Evolutionary conservation across 1,140 invertebrate genomes (phyloP), one percentile per base, ranked within the genome.

Genomic region (Mercenaria mercenaria): DNA sequence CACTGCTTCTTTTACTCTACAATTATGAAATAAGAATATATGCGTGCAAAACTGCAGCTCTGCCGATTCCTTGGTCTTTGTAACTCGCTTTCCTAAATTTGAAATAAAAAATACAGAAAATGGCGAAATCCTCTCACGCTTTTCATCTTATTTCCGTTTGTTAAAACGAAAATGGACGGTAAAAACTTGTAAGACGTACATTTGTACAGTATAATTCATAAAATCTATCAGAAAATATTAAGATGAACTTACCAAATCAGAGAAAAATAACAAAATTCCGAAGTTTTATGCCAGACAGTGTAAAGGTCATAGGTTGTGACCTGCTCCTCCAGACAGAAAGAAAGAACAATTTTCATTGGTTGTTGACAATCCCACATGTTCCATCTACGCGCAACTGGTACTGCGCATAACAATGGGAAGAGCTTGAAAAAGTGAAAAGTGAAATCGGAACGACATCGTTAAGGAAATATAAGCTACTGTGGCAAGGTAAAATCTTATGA

Each of bases 301-400:
- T 94, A 95, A 95, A 95, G 95, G 95, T 95, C 95, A 95, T 92
- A 94, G 95, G 94, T 95, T 94, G 94, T 95, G 95, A 95, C 95
- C 95, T 90, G 92, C 90, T 91, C 90, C 50, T 87, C 90, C 89
- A 90, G 90, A 93, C 91, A 88, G 91, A 91, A 34, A 90, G 81
- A 85, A 88, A 85, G 50, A 56, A 77, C 10, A 26, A 72, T 81
- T 91, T 86, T 92, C 81, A 95, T 95, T 95, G 94, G 95, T 81
- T 91, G 74, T 90, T 61, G 79, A 82, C 91, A 90, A 92, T 90
- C 89, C 93, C 92, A 95, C 87, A 90, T 91, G 83, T 59, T n/a
- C 11, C 1, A 29, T 43, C 2, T 23, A 34, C 34, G 67, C 83
- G 83, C 83, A 85, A 23, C 23, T 34, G 41, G 2, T 64, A 23